These are phyloP conservation scores for Stictonetta naevosa DNA, from an alignment of 2,113 vertebrate genomes.

Conservation along the genomic window DNA sequence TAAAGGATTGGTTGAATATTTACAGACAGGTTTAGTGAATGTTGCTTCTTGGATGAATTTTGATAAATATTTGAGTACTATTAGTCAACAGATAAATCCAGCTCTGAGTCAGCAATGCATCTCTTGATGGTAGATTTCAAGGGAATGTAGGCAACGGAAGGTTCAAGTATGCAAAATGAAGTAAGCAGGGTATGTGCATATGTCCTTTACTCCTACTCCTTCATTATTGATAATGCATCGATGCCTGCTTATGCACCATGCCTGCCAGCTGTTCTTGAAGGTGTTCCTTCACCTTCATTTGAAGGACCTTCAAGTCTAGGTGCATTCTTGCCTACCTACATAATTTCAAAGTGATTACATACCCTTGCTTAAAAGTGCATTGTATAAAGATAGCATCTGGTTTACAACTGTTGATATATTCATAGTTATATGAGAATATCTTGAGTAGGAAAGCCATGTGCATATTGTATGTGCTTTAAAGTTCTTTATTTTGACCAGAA, in stretches of 20 bases:
- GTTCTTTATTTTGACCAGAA: not conserved
- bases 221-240: fast-evolving
- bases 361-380: not conserved
- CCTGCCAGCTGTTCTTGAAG: not conserved
- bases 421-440: not conserved
- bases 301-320: not conserved
- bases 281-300: not conserved
- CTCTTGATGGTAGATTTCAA: not conserved
- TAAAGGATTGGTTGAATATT: not conserved
- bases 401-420: not conserved
- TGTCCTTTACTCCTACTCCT: not conserved
- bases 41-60: not conserved
- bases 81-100: not conserved
- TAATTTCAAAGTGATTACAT: not conserved
- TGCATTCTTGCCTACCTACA: not conserved
- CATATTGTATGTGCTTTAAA: not conserved
- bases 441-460: not conserved
- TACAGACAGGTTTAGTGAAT: not conserved
- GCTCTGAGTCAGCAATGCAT: not conserved
- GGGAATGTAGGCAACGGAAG: not conserved
- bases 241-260: too few relatives aligned
- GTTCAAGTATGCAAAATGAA: fast-evolving
- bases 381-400: not conserved
- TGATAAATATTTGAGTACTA: not conserved
- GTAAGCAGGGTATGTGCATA: not conserved